Evolutionary conservation across 2,888 invertebrate genomes (phyloP).

Genomic region (Pseudococcus longispinus): DNA sequence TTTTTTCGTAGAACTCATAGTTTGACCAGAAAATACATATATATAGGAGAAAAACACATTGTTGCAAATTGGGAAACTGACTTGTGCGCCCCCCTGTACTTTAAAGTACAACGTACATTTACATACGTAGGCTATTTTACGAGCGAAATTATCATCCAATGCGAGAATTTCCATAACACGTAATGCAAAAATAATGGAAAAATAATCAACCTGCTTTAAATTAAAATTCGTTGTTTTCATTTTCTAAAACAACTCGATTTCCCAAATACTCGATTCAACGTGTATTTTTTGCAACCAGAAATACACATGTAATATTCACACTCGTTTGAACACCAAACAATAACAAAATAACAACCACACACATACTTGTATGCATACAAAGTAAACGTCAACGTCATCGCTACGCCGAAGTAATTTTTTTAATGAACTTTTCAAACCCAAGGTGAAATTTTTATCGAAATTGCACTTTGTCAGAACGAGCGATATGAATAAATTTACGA

Average conservation of each 20-base stretch:
- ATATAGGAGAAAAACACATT: no score
- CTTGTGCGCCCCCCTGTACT: no score
- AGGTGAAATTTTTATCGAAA: slow-evolving; percentile 23
- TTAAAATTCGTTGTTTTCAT: not conserved
- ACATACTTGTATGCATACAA: not conserved
- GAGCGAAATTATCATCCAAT: not conserved
- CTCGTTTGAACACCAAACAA: not conserved
- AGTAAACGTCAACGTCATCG: not conserved
- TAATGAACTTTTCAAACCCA: not conserved
- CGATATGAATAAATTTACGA: slow-evolving; percentile 14
- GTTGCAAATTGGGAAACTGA: no score
- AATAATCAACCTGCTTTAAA: not conserved
- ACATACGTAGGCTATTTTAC: not conserved
- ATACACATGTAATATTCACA: not conserved
- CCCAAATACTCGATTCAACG: not conserved
- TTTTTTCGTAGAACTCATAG: no score
- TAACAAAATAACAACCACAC: not conserved
- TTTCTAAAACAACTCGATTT: not conserved
- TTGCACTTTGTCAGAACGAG: not conserved
- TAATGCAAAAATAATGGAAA: not conserved
- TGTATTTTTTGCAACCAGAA: not conserved
- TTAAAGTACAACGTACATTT: no score
- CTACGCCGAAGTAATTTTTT: not conserved
- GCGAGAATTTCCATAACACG: not conserved
- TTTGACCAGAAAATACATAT: no score